Percentiles rank a stretch among this genome's conserved stretches.
Evolutionary conservation across 2,113 vertebrate genomes (phyloP).

Genomic region (Phaethon lepturus): DNA sequence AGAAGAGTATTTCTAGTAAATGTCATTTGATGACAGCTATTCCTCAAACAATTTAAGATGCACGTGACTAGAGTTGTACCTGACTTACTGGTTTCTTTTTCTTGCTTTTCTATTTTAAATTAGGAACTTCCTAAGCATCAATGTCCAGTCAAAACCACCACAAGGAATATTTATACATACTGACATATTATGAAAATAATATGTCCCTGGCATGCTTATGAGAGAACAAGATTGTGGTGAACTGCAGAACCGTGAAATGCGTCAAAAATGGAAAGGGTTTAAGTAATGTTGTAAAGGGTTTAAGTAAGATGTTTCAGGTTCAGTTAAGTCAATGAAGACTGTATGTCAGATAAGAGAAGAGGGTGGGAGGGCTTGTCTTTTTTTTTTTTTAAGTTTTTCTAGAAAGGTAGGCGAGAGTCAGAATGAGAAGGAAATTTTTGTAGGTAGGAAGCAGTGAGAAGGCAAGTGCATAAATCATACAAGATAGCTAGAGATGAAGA

Average conservation of each 20-base stretch:
- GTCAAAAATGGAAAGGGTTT: not conserved
- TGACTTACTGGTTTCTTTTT: slow-evolving; percentile 14
- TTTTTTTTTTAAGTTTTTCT: not conserved
- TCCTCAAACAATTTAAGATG: not conserved
- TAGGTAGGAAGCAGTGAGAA: not conserved
- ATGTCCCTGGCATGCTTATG: not conserved
- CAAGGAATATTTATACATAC: not conserved
- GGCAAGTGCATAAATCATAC: not conserved
- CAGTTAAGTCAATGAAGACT: not conserved
- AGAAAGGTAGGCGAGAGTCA: not conserved
- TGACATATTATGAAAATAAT: not conserved
- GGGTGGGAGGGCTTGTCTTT: not conserved
- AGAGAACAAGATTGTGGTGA: not conserved
- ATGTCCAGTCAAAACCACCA: not conserved
- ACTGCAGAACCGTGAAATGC: not conserved
- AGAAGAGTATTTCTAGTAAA: not conserved
- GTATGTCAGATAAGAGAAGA: not conserved
- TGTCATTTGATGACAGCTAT: not conserved
- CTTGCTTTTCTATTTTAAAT: not conserved
- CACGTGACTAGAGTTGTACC: not conserved
- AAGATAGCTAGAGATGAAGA: not conserved
- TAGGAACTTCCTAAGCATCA: not conserved
- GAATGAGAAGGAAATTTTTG: not conserved
- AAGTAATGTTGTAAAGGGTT: not conserved
- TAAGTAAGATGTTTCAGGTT: not conserved